Evolutionary conservation across 2,797 vertebrate species (phyloP).

Genomic region (Hylomyscus alleni): DNA sequence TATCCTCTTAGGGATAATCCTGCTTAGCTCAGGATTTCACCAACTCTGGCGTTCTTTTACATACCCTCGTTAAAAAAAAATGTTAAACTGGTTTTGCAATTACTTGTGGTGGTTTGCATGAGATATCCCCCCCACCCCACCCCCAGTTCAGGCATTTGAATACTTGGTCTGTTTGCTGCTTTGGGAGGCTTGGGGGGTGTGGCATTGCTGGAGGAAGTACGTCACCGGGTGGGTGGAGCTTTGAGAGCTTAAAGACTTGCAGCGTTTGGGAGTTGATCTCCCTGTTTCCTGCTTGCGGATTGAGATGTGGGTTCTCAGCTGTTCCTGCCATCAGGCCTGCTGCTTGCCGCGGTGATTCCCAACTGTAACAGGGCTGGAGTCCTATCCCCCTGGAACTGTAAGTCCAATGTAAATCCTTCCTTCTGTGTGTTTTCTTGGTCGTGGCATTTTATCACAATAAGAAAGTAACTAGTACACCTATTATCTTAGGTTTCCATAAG

Average conservation of each 20-base stretch:
- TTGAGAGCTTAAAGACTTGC: background rate
- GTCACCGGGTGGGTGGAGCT: background rate
- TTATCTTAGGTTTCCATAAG: background rate
- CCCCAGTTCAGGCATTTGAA: background rate
- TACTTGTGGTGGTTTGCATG: background rate
- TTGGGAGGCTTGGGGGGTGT: background rate
- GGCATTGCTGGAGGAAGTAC: background rate
- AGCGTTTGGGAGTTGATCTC: background rate
- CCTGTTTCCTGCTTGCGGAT: background rate
- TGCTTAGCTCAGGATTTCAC: background rate
- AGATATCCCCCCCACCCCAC: background rate
- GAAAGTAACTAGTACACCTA: background rate
- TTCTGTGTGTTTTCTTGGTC: background rate
- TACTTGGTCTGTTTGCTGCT: background rate
- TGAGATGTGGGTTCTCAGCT: background rate
- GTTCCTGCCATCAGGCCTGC: background rate
- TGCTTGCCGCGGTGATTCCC: background rate
- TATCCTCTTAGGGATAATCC: background rate
- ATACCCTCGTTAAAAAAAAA: background rate
- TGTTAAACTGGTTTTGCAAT: slow-evolving; percentile 1
- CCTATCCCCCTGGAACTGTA: background rate
- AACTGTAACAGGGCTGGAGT: background rate
- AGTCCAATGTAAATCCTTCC: background rate
- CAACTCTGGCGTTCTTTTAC: background rate
- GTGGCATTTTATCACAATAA: background rate